These are phyloP conservation scores for Zootoca vivipara DNA, from an alignment of 2,113 vertebrate species.

Conservation along the genomic window DNA sequence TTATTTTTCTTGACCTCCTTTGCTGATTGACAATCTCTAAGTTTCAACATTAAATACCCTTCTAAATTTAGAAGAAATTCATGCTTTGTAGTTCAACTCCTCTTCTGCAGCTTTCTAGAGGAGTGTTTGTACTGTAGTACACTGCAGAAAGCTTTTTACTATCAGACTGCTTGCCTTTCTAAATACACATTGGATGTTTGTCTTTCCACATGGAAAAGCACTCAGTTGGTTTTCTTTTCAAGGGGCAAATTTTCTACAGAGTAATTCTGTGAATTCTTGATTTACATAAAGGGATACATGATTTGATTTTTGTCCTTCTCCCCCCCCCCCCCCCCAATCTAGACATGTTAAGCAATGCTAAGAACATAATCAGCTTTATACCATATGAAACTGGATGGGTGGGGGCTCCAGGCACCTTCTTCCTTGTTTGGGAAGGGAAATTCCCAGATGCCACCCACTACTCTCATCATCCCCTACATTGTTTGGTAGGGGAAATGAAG, in stretches of 20 bases:
- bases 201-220: background rate
- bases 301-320: background rate
- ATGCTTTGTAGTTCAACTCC: background rate
- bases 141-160: background rate
- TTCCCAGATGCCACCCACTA: background rate
- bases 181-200: background rate
- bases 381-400: background rate
- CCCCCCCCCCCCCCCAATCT: no score
- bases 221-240: background rate
- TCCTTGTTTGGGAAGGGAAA: background rate
- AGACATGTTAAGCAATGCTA: background rate
- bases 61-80: conserved; percentile 11
- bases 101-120: background rate
- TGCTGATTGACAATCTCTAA: conserved; percentile 2
- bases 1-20: conserved; percentile 26
- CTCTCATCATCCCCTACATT: background rate
- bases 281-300: background rate
- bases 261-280: background rate
- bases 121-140: background rate
- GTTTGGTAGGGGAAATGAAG: background rate
- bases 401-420: background rate
- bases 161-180: conserved; percentile 3
- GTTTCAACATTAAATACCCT: background rate
- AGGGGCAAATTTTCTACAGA: background rate
- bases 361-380: background rate